phyloP scores from a whole-genome alignment of 2,888 invertebrate species.

The Cryptocephalus moraei region DNA sequence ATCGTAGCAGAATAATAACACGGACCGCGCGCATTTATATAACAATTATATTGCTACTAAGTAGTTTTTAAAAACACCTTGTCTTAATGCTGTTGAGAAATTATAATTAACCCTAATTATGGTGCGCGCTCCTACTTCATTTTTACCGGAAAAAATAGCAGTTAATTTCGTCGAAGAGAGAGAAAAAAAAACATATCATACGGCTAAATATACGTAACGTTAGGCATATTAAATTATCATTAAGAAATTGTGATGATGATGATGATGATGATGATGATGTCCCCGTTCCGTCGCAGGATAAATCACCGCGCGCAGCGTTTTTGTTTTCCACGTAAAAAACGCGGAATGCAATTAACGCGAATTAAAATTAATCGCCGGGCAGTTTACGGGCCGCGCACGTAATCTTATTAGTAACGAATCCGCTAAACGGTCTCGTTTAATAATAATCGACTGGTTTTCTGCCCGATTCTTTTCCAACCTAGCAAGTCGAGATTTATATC shows the following conservation, averaged over 20 bases:
- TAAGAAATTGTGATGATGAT: constrained; percentile 7
- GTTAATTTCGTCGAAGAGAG: constrained; percentile 7
- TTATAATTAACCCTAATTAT: constrained; percentile 18
- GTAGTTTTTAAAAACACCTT: constrained; percentile 24
- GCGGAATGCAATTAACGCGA: too few relatives aligned
- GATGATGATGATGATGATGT: too few relatives aligned
- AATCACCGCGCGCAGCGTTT: too few relatives aligned
- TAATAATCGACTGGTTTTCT: too few relatives aligned
- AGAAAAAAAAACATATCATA: constrained; percentile 10
- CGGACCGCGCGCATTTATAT: constrained; percentile 12
- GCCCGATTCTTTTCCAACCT: too few relatives aligned
- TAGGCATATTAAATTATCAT: constrained; percentile 19
- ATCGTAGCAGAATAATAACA: constrained; percentile 6
- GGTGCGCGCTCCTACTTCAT: constrained; percentile 6
- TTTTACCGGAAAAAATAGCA: constrained; percentile 18
- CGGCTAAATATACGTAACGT: not conserved
- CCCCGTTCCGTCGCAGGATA: too few relatives aligned
- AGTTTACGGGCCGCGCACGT: too few relatives aligned
- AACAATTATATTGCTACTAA: constrained; percentile 17
- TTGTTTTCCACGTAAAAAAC: too few relatives aligned
- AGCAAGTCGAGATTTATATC: too few relatives aligned
- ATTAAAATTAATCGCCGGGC: too few relatives aligned
- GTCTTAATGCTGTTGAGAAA: constrained; percentile 13
- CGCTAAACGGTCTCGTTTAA: too few relatives aligned
- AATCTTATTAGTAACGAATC: too few relatives aligned